Conservation (phyloP, 2,113 vertebrate genomes). For the Lepidothrix coronata region DNA sequence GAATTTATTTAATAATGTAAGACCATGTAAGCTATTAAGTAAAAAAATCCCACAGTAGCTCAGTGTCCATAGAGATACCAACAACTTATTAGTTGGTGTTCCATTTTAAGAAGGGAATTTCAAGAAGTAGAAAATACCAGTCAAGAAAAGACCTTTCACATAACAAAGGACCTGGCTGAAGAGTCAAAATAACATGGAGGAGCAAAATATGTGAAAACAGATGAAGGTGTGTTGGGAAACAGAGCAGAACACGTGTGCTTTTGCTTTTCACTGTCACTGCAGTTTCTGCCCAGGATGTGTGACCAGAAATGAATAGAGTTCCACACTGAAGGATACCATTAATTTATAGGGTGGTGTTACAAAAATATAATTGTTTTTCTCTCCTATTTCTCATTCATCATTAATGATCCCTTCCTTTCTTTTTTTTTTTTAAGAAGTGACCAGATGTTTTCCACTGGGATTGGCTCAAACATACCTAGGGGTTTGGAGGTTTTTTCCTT, state of each 20-base stretch:
- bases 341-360: not conserved
- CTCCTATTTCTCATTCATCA: not conserved
- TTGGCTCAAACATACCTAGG: not conserved
- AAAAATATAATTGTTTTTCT: not conserved
- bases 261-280: not conserved
- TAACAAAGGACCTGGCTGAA: not conserved
- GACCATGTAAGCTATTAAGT: not conserved
- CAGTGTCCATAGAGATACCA: not conserved
- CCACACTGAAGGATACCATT: not conserved
- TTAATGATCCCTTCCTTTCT: not conserved
- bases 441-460: slow-evolving; percentile 34
- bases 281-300: not conserved
- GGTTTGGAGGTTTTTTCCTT: not conserved
- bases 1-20: not conserved
- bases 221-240: not conserved
- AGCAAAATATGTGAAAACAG: not conserved
- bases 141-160: not conserved
- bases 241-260: not conserved
- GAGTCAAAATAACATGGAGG: not conserved
- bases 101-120: not conserved
- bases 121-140: not conserved
- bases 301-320: not conserved
- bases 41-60: not conserved
- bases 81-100: not conserved
- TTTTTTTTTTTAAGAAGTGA: not conserved